Evolutionary conservation across 2,113 vertebrate genomes (phyloP).

Genomic region (Eudyptes chrysolophus): DNA sequence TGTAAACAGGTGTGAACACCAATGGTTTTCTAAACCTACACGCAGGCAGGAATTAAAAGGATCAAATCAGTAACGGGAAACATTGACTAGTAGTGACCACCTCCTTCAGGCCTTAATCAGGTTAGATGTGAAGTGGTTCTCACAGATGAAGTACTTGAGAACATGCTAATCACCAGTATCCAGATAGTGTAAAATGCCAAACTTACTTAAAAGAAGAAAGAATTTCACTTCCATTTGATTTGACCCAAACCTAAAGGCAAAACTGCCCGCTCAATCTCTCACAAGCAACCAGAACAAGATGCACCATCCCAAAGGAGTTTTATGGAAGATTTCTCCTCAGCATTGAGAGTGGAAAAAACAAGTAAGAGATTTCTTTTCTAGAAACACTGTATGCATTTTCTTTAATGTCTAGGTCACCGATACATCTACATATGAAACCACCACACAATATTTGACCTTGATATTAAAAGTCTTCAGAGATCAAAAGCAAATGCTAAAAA

Average conservation of each 20-base stretch:
- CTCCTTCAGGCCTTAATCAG: not conserved
- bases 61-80: not conserved
- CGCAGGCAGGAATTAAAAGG: not conserved
- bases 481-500: constrained; percentile 41
- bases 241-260: not conserved
- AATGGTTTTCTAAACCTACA: not conserved
- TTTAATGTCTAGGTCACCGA: not conserved
- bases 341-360: not conserved
- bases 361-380: not conserved
- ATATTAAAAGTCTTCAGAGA: constrained; percentile 53
- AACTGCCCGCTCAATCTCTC: not conserved
- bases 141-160: not conserved
- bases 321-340: not conserved
- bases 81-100: not conserved
- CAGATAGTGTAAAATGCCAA: not conserved
- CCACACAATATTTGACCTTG: constrained; percentile 31
- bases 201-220: not conserved
- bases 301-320: not conserved
- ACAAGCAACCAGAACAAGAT: not conserved
- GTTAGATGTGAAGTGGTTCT: not conserved
- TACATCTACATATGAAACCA: not conserved
- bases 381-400: not conserved
- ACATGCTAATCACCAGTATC: not conserved
- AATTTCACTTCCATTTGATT: not conserved
- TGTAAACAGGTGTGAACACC: not conserved